A percentile compares a stretch with the other conserved stretches of the same genome.
phyloP scores from a whole-genome alignment of 2,113 vertebrate genomes.

The Melanostigma gelatinosum region DNA sequence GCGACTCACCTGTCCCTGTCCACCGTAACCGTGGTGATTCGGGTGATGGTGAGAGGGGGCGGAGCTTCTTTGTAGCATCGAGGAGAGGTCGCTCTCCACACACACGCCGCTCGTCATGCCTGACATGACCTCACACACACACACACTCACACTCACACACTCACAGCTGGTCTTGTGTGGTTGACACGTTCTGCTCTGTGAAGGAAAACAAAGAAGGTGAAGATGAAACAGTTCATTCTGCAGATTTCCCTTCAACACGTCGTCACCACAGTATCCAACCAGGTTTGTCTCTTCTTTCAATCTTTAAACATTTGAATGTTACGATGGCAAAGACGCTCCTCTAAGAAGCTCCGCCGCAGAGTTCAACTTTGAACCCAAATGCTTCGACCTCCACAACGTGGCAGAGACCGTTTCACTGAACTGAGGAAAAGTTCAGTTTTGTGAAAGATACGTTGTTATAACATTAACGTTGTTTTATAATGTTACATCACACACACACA shows the following conservation, averaged over 20 bases:
- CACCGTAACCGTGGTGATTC: slow-evolving; percentile 73
- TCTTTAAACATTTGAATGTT: too few species aligned
- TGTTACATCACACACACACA: neutral
- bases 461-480: too few species aligned
- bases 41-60: slow-evolving; percentile 76
- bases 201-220: slow-evolving; percentile 20
- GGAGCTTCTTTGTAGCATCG: slow-evolving; percentile 77
- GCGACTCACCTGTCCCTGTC: slow-evolving; percentile 86
- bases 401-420: too few species aligned
- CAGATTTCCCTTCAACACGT: too few species aligned
- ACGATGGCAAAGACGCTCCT: too few species aligned
- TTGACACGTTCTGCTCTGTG: slow-evolving; percentile 35
- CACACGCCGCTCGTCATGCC: slow-evolving; percentile 93
- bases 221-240: neutral
- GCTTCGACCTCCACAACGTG: too few species aligned
- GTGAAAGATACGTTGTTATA: too few species aligned
- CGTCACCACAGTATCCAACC: too few species aligned
- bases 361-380: too few species aligned
- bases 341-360: too few species aligned
- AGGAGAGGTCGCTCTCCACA: slow-evolving; percentile 86
- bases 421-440: too few species aligned
- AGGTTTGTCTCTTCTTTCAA: too few species aligned
- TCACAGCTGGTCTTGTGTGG: slow-evolving; percentile 10
- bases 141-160: slow-evolving; percentile 28
- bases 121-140: slow-evolving; percentile 81